A percentile compares a stretch with the other conserved stretches of the same genome.
These are phyloP conservation scores for Taenioides sp. DNA, from an alignment of 2,797 vertebrate genomes.

Conservation along the genomic window DNA sequence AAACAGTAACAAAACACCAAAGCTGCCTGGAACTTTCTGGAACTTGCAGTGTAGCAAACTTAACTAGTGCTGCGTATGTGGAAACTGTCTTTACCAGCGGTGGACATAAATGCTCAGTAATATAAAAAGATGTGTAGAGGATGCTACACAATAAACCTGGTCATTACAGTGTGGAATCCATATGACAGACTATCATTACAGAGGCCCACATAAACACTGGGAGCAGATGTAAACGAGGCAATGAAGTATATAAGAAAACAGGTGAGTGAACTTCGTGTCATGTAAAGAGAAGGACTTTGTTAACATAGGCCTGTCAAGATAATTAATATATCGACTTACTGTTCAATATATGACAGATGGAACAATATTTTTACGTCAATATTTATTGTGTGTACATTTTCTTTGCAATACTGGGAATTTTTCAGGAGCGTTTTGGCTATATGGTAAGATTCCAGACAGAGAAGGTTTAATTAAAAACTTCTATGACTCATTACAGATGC, in stretches of 20 bases:
- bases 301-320: not conserved
- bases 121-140: not conserved
- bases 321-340: too few species aligned
- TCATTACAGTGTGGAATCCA: conserved; percentile 10
- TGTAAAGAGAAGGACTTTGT: not conserved
- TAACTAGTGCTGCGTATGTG: not conserved
- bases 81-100: not conserved
- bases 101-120: not conserved
- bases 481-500: too few species aligned
- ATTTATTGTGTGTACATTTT: too few species aligned
- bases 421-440: too few species aligned
- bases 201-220: not conserved
- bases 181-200: conserved; percentile 20
- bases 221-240: conserved; percentile 2
- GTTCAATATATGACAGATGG: too few species aligned
- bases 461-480: too few species aligned
- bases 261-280: not conserved
- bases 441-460: too few species aligned
- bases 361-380: too few species aligned
- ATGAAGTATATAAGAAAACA: not conserved
- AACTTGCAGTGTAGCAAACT: not conserved
- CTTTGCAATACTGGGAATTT: too few species aligned
- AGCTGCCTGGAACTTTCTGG: not conserved
- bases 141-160: not conserved
- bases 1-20: not conserved